phyloP scores from a whole-genome alignment of 2,888 invertebrate species.

The Hypselothyrea guttata region DNA sequence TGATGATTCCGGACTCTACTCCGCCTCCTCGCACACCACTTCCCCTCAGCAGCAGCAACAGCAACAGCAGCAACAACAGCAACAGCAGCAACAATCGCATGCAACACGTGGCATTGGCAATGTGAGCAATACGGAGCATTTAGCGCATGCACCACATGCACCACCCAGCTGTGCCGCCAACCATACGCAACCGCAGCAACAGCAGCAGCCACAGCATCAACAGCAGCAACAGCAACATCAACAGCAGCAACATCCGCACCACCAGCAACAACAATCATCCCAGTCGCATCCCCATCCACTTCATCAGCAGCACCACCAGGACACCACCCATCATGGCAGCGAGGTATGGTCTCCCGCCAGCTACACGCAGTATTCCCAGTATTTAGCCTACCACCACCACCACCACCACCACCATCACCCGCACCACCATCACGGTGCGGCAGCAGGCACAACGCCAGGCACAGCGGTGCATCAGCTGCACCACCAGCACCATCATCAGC shows the following conservation, averaged over 20 bases:
- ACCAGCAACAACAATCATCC: conserved; percentile 27
- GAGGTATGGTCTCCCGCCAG: conserved; percentile 85
- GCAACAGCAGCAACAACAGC: conserved; percentile 56
- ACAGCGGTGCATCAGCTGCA: conserved; percentile 19
- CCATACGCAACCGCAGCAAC: conserved; percentile 36
- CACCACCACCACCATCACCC: conserved; percentile 77
- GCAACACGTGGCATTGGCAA: conserved; percentile 42
- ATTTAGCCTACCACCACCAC: conserved; percentile 86
- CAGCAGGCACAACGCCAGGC: conserved; percentile 82
- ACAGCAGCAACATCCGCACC: conserved; percentile 39
- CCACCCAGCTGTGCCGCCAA: conserved; percentile 44
- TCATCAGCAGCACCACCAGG: conserved; percentile 30
- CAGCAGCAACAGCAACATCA: conserved; percentile 24
- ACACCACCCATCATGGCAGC: conserved; percentile 80
- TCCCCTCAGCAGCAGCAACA: conserved; percentile 75
- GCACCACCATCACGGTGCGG: conserved; percentile 64
- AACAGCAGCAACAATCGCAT: conserved; percentile 45
- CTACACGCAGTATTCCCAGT: conserved; percentile 85
- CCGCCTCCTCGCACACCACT: conserved; percentile 79
- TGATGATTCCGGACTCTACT: conserved; percentile 78
- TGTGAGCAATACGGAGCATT: conserved; percentile 69
- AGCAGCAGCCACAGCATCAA: conserved; percentile 30
- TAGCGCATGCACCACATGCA: conserved; percentile 44
- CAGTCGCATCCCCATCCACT: conserved; percentile 21
- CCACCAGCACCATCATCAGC: conserved; percentile 81